Percentiles rank a stretch among this genome's conserved stretches.
Evolutionary conservation across 2,888 invertebrate genomes (phyloP).

Genomic region (Phengaris alcon): DNA sequence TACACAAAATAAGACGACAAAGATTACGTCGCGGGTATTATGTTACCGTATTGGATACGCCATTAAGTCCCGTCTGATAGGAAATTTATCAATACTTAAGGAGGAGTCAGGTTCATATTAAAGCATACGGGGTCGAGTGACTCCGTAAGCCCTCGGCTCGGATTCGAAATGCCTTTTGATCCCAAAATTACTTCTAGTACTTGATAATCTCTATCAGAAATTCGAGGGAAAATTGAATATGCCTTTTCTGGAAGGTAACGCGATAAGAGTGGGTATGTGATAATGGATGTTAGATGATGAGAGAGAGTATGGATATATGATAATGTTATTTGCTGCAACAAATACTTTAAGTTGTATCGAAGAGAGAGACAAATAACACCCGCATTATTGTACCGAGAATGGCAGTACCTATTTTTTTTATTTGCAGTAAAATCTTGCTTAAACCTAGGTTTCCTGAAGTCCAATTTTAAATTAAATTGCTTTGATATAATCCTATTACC

Average conservation of each 20-base stretch:
- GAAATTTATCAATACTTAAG: conserved; percentile 30
- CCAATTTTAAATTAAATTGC: too few species aligned
- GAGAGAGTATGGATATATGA: neutral
- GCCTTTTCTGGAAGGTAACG: conserved; percentile 1
- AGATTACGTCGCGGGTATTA: neutral
- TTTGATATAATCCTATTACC: too few species aligned
- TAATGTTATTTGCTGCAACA: too few species aligned
- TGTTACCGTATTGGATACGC: neutral
- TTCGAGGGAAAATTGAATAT: conserved; percentile 9
- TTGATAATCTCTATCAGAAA: conserved; percentile 15
- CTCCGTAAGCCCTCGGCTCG: conserved; percentile 16
- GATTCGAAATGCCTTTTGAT: conserved; percentile 21
- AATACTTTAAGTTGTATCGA: too few species aligned
- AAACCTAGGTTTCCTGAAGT: too few species aligned
- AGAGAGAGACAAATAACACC: too few species aligned
- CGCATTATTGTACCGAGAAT: too few species aligned
- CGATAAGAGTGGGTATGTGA: neutral
- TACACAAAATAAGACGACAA: neutral
- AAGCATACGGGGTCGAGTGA: conserved; percentile 26
- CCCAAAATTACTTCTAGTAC: conserved; percentile 17
- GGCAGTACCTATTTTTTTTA: too few species aligned
- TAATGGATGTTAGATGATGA: neutral
- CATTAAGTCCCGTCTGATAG: conserved; percentile 15
- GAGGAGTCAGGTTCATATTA: conserved; percentile 29
- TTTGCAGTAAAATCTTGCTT: too few species aligned